These are phyloP conservation scores for Sphaerophoria rueppellii DNA, from an alignment of 2,888 invertebrate species.

Conservation along the genomic window DNA sequence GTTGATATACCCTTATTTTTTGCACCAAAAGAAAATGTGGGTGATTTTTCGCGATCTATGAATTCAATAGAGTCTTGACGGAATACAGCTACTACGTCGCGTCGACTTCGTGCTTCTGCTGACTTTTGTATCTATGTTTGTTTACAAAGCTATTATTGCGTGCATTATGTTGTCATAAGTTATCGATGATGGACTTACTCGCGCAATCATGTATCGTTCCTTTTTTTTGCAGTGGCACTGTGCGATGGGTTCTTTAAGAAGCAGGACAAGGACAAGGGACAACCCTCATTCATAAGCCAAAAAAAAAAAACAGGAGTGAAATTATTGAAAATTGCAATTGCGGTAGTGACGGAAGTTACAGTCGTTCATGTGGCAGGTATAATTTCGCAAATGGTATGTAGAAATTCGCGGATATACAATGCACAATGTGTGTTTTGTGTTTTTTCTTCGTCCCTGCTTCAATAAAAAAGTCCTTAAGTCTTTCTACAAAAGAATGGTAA, in stretches of 20 bases:
- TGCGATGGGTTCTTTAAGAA: not conserved
- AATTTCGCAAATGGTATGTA: conserved; percentile 69
- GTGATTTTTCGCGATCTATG: not conserved
- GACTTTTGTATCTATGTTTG: conserved; percentile 41
- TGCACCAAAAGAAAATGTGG: not conserved
- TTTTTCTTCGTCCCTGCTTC: not conserved
- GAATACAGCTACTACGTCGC: not conserved
- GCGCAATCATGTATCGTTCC: conserved; percentile 61
- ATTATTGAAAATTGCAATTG: conserved; percentile 73
- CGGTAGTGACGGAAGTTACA: conserved; percentile 67
- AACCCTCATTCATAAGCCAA: not conserved
- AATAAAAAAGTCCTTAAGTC: conserved; percentile 32
- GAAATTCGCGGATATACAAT: conserved; percentile 50
- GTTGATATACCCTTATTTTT: conserved; percentile 24
- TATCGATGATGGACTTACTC: conserved; percentile 73
- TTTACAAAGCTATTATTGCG: conserved; percentile 67
- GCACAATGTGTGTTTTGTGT: not conserved
- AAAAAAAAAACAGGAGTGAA: conserved; percentile 40
- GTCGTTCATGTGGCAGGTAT: conserved; percentile 70
- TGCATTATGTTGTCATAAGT: conserved; percentile 73
- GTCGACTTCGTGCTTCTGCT: not conserved
- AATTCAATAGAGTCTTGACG: conserved; percentile 25
- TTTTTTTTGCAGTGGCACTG: not conserved
- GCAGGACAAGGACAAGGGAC: conserved; percentile 9
- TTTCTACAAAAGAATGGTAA: conserved; percentile 21